Evolutionary conservation across 2,797 vertebrate species (phyloP).

Genomic region (Muscicapa comitata): DNA sequence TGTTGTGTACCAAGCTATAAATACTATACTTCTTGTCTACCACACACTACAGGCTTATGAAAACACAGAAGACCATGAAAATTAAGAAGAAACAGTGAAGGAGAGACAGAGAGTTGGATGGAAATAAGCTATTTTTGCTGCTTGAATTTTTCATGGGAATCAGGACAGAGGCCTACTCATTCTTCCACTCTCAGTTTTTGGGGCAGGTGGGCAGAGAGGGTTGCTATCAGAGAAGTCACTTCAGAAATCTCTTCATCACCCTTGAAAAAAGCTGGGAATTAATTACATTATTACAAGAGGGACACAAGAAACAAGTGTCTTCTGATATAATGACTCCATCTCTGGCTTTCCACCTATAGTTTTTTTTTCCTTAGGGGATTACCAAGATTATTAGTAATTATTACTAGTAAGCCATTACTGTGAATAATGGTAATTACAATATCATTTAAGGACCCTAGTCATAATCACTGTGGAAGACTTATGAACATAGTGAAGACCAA

Average conservation of each 20-base stretch:
- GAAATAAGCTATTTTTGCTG: not conserved
- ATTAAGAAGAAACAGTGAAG: not conserved
- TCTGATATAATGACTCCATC: not conserved
- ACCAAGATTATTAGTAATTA: slow-evolving; percentile 23
- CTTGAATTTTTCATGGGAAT: not conserved
- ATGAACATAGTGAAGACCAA: not conserved
- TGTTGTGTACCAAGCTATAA: not conserved
- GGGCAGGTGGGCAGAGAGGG: not conserved
- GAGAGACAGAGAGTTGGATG: not conserved
- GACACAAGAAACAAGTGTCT: not conserved
- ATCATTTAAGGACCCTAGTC: not conserved
- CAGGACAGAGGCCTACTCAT: not conserved
- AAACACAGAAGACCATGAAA: not conserved
- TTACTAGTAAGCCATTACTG: slow-evolving; percentile 2
- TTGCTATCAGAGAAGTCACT: not conserved
- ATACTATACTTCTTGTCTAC: not conserved
- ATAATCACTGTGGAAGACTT: not conserved
- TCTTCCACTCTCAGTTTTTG: not conserved
- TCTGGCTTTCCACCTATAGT: not conserved
- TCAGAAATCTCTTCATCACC: not conserved
- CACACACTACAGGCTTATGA: not conserved
- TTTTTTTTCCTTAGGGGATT: not conserved
- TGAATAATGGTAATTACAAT: slow-evolving; percentile 28
- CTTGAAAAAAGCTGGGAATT: not conserved
- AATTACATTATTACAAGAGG: not conserved